Evolutionary conservation across 1,140 invertebrate species (phyloP), one percentile per base, ranked within the genome.

Genomic region (Pogonomyrmex californicus): DNA sequence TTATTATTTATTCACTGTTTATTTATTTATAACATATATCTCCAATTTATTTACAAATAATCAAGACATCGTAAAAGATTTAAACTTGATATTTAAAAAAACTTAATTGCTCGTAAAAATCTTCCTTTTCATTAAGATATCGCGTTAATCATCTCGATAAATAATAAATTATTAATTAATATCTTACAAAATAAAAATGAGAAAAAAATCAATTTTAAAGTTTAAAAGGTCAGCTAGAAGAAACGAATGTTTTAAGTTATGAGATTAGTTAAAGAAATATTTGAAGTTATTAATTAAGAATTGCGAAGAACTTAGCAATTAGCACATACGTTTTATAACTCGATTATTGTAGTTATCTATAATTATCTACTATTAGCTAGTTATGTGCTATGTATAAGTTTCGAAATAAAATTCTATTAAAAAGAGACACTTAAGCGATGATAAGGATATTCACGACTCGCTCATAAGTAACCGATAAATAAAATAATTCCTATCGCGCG

Each of bases 361-460:
- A 41, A 58, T 41, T 75, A 44, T 60, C 51, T 60, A 75, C 30
- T 44, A 58, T 41, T 23, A 56, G 51, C 5, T 23, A 73, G 2
- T 0, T 5, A 17, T 51, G 23, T 23, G 23, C 23, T 23, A 23
- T 12, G 9, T 51, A 51, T 51, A 23, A 77, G n/a, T 54, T 38
- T 68, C 36, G 23, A 33, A 56, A 58, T 38, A 4, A 65, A 41
- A 65, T 9, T 12, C 6, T 7, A 36, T 58, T 70, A 70, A 81
- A 44, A 68, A 30, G 1, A 44, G 2, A 30, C 12, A 38, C 3
- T 75, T 41, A n/a, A 36, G 1, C 30, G 41, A 38, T 75, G 36
- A 76, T 76, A 76, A 77, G 0, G 17, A 75, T 44, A 78, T 63
- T 78, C 58, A 12, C 41, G 5, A 36, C 3, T 70, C n/a, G n/a